Base-by-base conservation (phyloP, 2,113 vertebrate genomes). In the Callocephalon fimbriatum region DNA sequence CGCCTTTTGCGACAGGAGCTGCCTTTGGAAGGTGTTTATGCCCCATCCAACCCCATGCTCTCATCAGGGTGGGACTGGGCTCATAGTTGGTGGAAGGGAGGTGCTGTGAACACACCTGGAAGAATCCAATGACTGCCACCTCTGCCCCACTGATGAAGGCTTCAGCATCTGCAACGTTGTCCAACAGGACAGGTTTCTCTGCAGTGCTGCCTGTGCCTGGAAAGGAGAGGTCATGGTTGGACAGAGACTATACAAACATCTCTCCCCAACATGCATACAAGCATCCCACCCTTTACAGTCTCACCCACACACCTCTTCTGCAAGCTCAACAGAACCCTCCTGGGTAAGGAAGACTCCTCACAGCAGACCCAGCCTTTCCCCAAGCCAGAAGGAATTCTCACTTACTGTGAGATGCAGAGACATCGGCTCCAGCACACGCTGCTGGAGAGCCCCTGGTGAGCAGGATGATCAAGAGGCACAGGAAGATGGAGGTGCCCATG, bases 121-220 rank as follows among this genome's bases (percentile, higher is more conserved):
- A 98, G 97, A 99, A 99, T 91, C 99, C 99, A 66, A 99, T 50
- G 74, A 99, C 95, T 0, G 95, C 98, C 95, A 99, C 98, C 50
- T 99, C 99, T 1, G 98, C 98, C 8, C 98, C 90, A 22, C 97
- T 76, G 12, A 99, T 84, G 90, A 99, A 99, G 82, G 98, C 96
- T 96, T 98, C 81, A 0, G 97, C 96, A 7, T 98, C 97, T 37
- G 88, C 48, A 3, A 97, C 77, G 88, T 98, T 94, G 2, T 95
- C 87, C 93, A 99, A 97, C 40, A 68, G 78, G 68, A 84, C 12
- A 8, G 98, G 90, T 53, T 91, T 96, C 71, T 63, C 95, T 35
- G n/a, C 2, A 7, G 40, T 15, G 58, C 72, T 15, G 2, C 50
- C 67, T 21, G 53, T 45, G 37, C 97, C 99, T 98, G 90, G 20